Conservation (phyloP, 2,888 invertebrate genomes). For the Nomada hirtipes region DNA sequence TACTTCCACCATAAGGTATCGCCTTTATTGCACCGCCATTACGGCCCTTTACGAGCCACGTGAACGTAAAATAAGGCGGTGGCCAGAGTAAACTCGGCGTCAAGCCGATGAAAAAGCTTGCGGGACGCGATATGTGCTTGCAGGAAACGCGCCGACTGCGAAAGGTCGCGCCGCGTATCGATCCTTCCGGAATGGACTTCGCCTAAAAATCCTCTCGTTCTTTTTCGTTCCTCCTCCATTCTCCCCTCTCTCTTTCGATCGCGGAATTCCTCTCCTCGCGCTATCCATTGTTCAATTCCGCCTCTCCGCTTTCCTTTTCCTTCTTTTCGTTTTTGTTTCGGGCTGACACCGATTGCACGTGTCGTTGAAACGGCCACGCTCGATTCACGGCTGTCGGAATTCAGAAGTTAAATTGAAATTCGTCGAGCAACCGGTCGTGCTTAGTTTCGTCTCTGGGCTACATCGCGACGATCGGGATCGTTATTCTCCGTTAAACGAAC, state of each 20-base stretch:
- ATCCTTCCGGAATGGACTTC: conserved; percentile 3
- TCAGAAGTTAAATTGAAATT: conserved; percentile 35
- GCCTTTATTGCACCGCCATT: conserved; percentile 40
- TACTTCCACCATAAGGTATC: conserved; percentile 37
- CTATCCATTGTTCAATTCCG: conserved; percentile 6
- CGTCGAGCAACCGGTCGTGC: not conserved
- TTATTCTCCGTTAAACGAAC: conserved; percentile 22
- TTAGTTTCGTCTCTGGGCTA: conserved; percentile 16
- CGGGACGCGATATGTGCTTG: not conserved
- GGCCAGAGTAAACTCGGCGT: not conserved
- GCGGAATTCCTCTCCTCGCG: not conserved
- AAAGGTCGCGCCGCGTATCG: conserved; percentile 6
- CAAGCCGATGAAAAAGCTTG: not conserved
- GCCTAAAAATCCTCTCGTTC: not conserved
- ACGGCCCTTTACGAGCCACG: conserved; percentile 24
- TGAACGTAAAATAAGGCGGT: conserved; percentile 26
- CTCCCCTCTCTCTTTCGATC: not conserved
- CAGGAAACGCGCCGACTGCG: conserved; percentile 1
- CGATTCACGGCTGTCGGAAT: conserved; percentile 26
- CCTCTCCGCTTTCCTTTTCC: not conserved
- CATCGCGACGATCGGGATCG: conserved; percentile 10
- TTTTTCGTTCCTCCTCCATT: too few species aligned
- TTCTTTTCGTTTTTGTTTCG: not conserved
- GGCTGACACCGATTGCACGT: conserved; percentile 22
- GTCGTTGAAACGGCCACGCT: conserved; percentile 26